phyloP scores from a whole-genome alignment of 2,888 invertebrate species.

The Rhodophaea formosa region DNA sequence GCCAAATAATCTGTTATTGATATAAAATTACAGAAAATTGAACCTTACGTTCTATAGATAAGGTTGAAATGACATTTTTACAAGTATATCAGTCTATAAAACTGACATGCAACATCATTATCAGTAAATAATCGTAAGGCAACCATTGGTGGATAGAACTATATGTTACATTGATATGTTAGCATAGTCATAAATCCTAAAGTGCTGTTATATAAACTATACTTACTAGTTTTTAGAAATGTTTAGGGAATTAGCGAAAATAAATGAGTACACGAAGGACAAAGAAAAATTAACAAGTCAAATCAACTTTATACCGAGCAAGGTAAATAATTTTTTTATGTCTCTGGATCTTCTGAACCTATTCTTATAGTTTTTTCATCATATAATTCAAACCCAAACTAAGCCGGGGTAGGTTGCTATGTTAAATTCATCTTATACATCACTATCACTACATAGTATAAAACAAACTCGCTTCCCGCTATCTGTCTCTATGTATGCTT shows the following conservation, averaged over 20 bases:
- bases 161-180: conserved; percentile 48
- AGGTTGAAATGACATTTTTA: not conserved
- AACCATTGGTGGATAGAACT: conserved; percentile 63
- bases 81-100: not conserved
- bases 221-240: conserved; percentile 19
- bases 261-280: not conserved
- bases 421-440: too few species aligned
- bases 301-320: too few species aligned
- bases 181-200: conserved; percentile 34
- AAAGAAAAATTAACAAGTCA: too few species aligned
- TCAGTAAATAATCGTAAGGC: conserved; percentile 58
- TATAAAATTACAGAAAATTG: not conserved
- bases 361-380: too few species aligned
- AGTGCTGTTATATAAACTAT: conserved; percentile 33
- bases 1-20: too few species aligned
- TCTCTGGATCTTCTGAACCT: too few species aligned
- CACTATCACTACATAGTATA: too few species aligned
- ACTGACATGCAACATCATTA: conserved; percentile 20
- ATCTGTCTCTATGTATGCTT: too few species aligned
- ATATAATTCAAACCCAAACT: too few species aligned
- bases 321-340: too few species aligned
- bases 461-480: too few species aligned
- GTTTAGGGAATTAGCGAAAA: conserved; percentile 22
- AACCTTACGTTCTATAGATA: not conserved
- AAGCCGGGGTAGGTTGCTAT: too few species aligned